Base-by-base conservation (phyloP, 2,888 invertebrate species). In the Tineola bisselliella region DNA sequence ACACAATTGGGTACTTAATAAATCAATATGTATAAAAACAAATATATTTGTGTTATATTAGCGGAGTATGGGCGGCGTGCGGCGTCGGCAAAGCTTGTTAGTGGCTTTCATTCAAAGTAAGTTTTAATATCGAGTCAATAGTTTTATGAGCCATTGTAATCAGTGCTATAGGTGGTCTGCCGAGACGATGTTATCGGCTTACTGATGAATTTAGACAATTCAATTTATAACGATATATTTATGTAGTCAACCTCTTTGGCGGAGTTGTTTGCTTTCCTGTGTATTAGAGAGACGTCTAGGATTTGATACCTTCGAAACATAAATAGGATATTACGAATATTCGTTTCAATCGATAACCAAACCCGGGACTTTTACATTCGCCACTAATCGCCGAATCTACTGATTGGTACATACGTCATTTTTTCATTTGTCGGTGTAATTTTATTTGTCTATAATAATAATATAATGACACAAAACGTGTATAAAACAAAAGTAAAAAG, bases 121-220 rank as follows among this genome's bases (percentile, higher is more conserved):
- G 38, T 12, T 38, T 38, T 38, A 38, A 38, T 48, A 48, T 48
- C 10, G 5, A 48, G 48, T 54, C 58, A 58, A 19, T 58, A 54
- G 43, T 52, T 64, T 63, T 63, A 64, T 59, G 64, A 64, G 38
- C 62, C 43, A 64, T 64, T 64, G 64, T 64, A 44, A 58, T 61
- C 19, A 54, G 15, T 33, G 25, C 12, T 58, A 60, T 62, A 61
- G 62, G 64, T 62, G 64, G 64, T 63, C 62, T 44, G 38, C 59
- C 31, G 62, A 56, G 44, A 31, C 60, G 56, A 62, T 62, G 56
- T 44, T 33, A 33, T 58, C 31, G n/a, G 58, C 4, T 13, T 58
- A 58, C 58, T 58, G 58, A 58, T 58, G n/a, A 58, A 58, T 33
- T 54, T 54, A 54, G 48, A 48, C 48, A 48, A 48, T 48, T 17